Conservation (phyloP, 2,113 vertebrate genomes). For the Antennarius striatus region DNA sequence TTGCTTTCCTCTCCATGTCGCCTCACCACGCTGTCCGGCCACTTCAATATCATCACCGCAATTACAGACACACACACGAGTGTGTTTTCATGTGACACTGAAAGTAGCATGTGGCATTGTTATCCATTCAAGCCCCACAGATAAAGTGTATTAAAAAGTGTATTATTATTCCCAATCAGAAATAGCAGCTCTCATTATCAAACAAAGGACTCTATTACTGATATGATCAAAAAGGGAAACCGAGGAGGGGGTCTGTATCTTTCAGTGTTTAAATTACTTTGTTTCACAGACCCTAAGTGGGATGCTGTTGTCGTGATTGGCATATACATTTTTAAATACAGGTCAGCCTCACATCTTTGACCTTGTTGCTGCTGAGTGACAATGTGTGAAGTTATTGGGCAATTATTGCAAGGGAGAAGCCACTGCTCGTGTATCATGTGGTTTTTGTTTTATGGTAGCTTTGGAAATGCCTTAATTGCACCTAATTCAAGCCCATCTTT, state of each 20-base stretch:
- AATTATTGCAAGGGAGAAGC: slow-evolving; percentile 4
- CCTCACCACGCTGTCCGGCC: slow-evolving; percentile 14
- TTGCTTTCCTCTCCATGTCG: slow-evolving; percentile 18
- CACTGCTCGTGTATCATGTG: neutral
- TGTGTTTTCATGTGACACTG: slow-evolving; percentile 34
- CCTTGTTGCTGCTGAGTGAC: slow-evolving; percentile 63
- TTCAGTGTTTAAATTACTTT: slow-evolving; percentile 55
- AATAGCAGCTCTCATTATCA: slow-evolving; percentile 71
- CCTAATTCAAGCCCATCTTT: slow-evolving; percentile 57
- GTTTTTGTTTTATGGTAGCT: slow-evolving; percentile 55
- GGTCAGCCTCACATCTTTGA: slow-evolving; percentile 65
- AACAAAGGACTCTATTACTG: slow-evolving; percentile 62
- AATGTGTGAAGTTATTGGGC: slow-evolving; percentile 60
- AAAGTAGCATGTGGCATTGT: slow-evolving; percentile 51
- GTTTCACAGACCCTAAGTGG: slow-evolving; percentile 49
- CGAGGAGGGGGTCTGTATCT: slow-evolving; percentile 34
- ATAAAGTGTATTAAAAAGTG: slow-evolving; percentile 64
- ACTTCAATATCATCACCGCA: slow-evolving; percentile 39
- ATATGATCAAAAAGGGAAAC: slow-evolving; percentile 65
- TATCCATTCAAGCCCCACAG: slow-evolving; percentile 61
- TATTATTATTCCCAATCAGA: slow-evolving; percentile 67
- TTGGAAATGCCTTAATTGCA: slow-evolving; percentile 66
- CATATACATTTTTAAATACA: slow-evolving; percentile 44
- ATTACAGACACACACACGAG: slow-evolving; percentile 50
- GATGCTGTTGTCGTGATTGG: slow-evolving; percentile 56